Percentiles rank a stretch among this genome's conserved stretches.
These are phyloP conservation scores for Chrysaora quinquecirrha DNA, from an alignment of 30 jellyfish, hydroid and myxozoan genomes.

Conservation along the genomic window DNA sequence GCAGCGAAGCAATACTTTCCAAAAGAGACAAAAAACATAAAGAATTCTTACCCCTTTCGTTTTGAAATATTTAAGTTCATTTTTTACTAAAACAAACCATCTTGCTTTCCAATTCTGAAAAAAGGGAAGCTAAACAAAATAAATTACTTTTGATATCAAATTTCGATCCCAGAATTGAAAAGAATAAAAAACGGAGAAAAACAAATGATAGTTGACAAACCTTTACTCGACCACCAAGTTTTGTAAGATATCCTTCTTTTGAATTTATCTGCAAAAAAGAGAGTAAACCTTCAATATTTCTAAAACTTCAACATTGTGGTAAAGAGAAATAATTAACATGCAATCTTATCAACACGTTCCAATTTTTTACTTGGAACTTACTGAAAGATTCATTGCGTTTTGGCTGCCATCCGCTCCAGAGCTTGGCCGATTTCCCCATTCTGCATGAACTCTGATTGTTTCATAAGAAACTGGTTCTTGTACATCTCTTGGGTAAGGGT, in stretches of 20 bases:
- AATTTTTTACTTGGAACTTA: no score
- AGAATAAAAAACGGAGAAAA: not conserved
- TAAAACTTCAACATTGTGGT: not conserved
- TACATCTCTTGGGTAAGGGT: slow-evolving; percentile 95
- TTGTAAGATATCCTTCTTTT: slow-evolving; percentile 94
- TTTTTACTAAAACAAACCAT: slow-evolving; percentile 90
- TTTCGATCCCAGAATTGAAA: not conserved
- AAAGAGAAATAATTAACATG: not conserved
- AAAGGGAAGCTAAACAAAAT: slow-evolving; percentile 17
- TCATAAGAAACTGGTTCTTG: slow-evolving; percentile 90
- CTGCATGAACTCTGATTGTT: slow-evolving; percentile 93
- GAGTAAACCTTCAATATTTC: not conserved
- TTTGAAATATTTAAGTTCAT: slow-evolving; percentile 80
- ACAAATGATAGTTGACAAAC: slow-evolving; percentile 34
- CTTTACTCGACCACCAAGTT: slow-evolving; percentile 85
- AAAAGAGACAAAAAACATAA: no score
- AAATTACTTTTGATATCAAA: not conserved
- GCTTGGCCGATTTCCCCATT: slow-evolving; percentile 91
- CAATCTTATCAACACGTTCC: not conserved
- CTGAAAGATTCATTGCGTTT: slow-evolving; percentile 32
- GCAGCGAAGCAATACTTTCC: no score
- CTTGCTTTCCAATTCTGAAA: slow-evolving; percentile 97
- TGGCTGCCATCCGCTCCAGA: slow-evolving; percentile 33
- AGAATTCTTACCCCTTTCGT: slow-evolving; percentile 79
- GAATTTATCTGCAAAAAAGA: slow-evolving; percentile 74